A percentile compares a stretch with the other conserved stretches of the same genome.
Evolutionary conservation across 2,888 invertebrate species (phyloP).

Genomic region (Leucozona laternaria): DNA sequence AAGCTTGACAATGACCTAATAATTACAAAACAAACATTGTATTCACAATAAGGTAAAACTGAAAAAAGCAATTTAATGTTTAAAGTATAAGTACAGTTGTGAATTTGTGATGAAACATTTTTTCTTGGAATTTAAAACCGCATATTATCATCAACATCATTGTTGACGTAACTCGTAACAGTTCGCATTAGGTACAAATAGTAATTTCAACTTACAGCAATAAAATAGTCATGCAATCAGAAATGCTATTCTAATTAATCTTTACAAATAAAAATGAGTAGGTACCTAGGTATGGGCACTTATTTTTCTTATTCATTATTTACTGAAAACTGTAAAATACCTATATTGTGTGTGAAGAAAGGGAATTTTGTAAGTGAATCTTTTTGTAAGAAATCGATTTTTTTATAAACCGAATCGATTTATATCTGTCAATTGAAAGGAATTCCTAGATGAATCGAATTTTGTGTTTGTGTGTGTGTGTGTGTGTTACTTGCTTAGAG

Average conservation of each 20-base stretch:
- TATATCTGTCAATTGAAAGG: too few species aligned
- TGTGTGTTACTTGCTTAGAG: too few species aligned
- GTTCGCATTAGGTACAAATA: background rate
- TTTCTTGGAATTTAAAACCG: conserved; percentile 16
- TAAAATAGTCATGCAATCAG: conserved; percentile 8
- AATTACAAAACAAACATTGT: conserved; percentile 24
- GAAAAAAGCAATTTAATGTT: background rate
- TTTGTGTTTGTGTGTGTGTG: too few species aligned
- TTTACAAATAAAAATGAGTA: background rate
- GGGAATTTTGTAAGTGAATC: too few species aligned
- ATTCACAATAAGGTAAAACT: background rate
- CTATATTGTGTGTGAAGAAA: too few species aligned
- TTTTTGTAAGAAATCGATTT: too few species aligned
- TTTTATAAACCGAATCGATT: too few species aligned
- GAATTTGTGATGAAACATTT: conserved; percentile 2
- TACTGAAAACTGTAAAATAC: background rate
- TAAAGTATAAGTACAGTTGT: conserved; percentile 13
- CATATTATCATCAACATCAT: conserved; percentile 3
- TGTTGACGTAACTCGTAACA: conserved; percentile 1
- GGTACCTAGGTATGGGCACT: background rate
- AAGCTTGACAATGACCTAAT: conserved; percentile 17
- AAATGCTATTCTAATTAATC: conserved; percentile 17
- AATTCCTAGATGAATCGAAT: too few species aligned
- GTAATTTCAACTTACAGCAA: background rate
- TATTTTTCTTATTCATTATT: background rate